phyloP scores from a whole-genome alignment of 2,113 vertebrate genomes.

The Hystrix brachyura region DNA sequence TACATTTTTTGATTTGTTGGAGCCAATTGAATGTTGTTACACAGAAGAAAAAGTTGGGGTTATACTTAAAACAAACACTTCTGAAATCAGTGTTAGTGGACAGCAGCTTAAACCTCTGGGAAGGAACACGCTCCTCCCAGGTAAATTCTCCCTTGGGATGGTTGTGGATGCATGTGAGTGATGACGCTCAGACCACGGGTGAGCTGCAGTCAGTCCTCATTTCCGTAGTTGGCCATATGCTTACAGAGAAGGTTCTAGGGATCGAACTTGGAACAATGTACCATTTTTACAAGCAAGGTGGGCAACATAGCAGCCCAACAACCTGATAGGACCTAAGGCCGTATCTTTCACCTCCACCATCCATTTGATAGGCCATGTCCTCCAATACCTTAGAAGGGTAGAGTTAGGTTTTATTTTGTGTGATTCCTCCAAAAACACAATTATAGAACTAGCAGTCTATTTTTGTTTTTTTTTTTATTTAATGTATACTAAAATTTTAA shows the following conservation, averaged over 20 bases:
- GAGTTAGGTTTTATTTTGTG: background rate
- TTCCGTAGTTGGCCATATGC: background rate
- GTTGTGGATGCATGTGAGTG: background rate
- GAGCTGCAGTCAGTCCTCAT: background rate
- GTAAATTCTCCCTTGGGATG: background rate
- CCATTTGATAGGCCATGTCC: background rate
- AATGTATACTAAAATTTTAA: background rate
- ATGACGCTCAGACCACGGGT: background rate
- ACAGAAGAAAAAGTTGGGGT: background rate
- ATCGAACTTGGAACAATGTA: background rate
- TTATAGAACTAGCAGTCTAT: background rate
- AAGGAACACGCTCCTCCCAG: background rate
- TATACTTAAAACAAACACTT: background rate
- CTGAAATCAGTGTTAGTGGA: background rate
- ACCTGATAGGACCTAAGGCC: background rate
- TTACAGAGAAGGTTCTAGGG: background rate
- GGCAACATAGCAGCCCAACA: background rate
- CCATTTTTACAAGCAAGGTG: background rate
- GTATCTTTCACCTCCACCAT: background rate
- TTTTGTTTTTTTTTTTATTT: background rate
- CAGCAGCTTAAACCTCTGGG: background rate
- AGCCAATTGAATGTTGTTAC: background rate
- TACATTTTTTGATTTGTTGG: background rate
- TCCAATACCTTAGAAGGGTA: background rate
- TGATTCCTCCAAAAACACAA: background rate